Base-by-base conservation (phyloP, 2,113 vertebrate genomes). In the Penelope pileata region DNA sequence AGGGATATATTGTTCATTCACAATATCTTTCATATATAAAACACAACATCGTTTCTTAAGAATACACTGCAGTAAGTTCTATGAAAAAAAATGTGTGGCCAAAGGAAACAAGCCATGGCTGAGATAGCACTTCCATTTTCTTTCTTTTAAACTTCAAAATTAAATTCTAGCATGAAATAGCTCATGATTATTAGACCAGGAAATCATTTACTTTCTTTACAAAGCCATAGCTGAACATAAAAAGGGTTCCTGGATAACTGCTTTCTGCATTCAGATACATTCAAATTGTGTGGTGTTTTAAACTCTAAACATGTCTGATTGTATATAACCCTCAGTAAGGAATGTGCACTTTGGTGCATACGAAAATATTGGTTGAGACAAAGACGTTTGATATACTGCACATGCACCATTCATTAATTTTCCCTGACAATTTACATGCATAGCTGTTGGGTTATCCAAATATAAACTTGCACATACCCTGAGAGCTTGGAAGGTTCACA, bases 321-420 rank as follows among this genome's bases (percentile, higher is more conserved):
- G 38, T 38, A 91, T 60, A 27, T 27, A 87, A 66, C 42, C 32
- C 27, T 93, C 48, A 50, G 74, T 50, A 77, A 88, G 23, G 36
- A 91, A 95, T 34, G 9, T 87, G 62, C 12, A 43, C 62, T 91
- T 96, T 59, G 88, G 62, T 94, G 75, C 90, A 64, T 90, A 85
- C 93, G 76, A 95, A 96, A 96, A 94, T 83, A 91, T 24, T 86
- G 73, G 53, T 95, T 89, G 90, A 95, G 70, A 96, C 32, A 32
- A 51, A 45, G 67, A 89, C 5, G 32, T 89, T 95, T 95, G 87
- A 96, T 94, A 84, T 69, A 83, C 16, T 85, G 78, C 32, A 76
- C 69, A 79, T 89, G 75, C 56, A 84, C 67, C 73, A 73, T 47
- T 47, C 60, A 88, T 89, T 91, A 92, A 76, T 83, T 93, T 84